Conservation (phyloP, 2,797 vertebrate species). For the Sebastolobus altivelis region DNA sequence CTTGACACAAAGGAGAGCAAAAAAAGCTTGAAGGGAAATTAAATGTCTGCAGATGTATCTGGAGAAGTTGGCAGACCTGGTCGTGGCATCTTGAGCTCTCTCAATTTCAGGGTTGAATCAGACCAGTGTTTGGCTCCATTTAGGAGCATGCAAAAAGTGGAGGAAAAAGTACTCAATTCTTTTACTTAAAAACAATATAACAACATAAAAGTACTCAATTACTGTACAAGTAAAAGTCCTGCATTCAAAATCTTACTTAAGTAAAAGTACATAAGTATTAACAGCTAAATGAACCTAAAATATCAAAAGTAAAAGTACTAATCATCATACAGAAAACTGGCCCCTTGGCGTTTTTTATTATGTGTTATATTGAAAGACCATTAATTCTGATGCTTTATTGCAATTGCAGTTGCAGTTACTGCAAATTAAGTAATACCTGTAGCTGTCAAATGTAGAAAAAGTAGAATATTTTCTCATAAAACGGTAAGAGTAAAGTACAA, state of each 20-base stretch:
- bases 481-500: background rate
- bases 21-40: background rate
- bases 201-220: background rate
- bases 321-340: background rate
- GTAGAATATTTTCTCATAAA: background rate
- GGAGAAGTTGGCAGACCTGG: background rate
- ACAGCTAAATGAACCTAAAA: background rate
- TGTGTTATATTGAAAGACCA: background rate
- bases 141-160: background rate
- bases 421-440: background rate
- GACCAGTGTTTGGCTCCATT: background rate
- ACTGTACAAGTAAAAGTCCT: background rate
- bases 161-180: background rate
- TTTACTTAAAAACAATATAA: background rate
- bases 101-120: conserved; percentile 9
- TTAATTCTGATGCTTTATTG: background rate
- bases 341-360: background rate
- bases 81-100: background rate
- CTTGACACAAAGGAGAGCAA: conserved; percentile 7
- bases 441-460: background rate
- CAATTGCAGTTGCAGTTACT: background rate
- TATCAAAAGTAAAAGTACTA: background rate
- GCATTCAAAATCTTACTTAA: background rate
- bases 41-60: background rate
- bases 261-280: background rate